These are phyloP conservation scores for Listronotus oregonensis DNA, from an alignment of 1,140 invertebrate species.

Conservation along the genomic window DNA sequence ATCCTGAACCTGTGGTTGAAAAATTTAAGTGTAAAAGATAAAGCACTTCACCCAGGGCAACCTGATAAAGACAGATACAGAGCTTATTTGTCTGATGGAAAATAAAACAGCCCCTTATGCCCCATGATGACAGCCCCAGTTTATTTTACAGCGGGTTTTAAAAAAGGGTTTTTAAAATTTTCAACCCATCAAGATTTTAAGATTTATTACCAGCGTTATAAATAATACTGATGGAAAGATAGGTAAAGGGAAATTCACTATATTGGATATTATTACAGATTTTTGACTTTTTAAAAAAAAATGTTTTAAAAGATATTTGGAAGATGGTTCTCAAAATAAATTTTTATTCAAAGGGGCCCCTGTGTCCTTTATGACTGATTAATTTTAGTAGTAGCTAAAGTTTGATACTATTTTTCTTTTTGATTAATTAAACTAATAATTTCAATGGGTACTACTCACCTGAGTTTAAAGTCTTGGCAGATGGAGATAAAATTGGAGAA, in stretches of 20 bases:
- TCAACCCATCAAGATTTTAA: conserved; percentile 77
- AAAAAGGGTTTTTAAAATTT: conserved; percentile 72
- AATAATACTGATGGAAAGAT: conserved; percentile 52
- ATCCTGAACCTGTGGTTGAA: conserved; percentile 73
- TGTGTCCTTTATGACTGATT: too few species aligned
- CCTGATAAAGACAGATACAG: conserved; percentile 77
- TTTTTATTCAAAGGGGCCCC: too few species aligned
- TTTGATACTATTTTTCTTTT: conserved; percentile 8
- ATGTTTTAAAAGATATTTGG: too few species aligned
- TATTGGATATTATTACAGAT: too few species aligned
- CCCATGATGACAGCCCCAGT: conserved; percentile 91
- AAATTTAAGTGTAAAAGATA: conserved; percentile 70
- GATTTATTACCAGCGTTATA: conserved; percentile 80
- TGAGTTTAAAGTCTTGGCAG: conserved; percentile 75
- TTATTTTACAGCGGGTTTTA: conserved; percentile 73
- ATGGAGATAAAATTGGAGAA: conserved; percentile 70
- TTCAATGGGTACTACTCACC: conserved; percentile 76
- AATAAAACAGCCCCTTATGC: conserved; percentile 81
- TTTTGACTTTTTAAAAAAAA: too few species aligned
- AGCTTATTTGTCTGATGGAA: conserved; percentile 84
- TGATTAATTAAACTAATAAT: conserved; percentile 37
- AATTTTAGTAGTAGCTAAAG: conserved; percentile 26
- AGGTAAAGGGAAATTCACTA: conserved; percentile 5
- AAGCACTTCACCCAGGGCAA: conserved; percentile 57
- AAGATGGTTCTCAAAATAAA: too few species aligned